A percentile compares a stretch with the other conserved stretches of the same genome.
These are phyloP conservation scores for Scomber scombrus DNA, from an alignment of 2,113 vertebrate species.

Conservation along the genomic window DNA sequence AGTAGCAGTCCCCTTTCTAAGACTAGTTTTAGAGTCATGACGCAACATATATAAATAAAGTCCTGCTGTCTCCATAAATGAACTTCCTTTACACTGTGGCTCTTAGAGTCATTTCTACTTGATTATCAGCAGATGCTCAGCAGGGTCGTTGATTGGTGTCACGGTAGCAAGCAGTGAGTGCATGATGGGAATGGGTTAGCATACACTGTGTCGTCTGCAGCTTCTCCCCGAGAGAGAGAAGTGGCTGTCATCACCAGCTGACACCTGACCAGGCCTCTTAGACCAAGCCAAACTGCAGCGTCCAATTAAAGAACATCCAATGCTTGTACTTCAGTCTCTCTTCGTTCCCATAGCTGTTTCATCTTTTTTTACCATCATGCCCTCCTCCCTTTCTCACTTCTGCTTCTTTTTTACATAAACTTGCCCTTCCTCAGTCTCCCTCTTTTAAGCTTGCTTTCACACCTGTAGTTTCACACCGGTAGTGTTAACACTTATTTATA, in stretches of 20 bases:
- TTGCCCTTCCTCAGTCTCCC: background rate
- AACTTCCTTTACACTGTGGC: background rate
- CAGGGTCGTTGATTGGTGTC: constrained; percentile 46
- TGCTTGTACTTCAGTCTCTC: background rate
- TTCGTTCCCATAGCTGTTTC: background rate
- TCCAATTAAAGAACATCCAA: constrained; percentile 22
- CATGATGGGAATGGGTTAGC: background rate
- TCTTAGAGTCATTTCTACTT: background rate
- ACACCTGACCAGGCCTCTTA: constrained; percentile 50
- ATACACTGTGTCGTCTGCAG: constrained; percentile 25
- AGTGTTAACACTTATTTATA: background rate
- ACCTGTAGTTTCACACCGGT: background rate
- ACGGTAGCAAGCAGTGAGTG: constrained; percentile 17
- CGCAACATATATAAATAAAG: background rate
- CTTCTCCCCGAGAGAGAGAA: constrained; percentile 23
- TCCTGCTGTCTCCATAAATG: background rate
- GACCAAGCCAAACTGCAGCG: constrained; percentile 5
- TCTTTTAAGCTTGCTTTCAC: background rate
- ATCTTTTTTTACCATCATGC: background rate
- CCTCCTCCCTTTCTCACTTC: too few relatives aligned
- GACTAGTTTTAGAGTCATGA: background rate
- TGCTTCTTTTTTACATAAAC: background rate
- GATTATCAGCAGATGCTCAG: constrained; percentile 41
- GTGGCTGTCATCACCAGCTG: constrained; percentile 54
- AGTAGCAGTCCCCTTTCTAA: background rate